A percentile compares a stretch with the other conserved stretches of the same genome.
phyloP scores from a whole-genome alignment of 2,113 vertebrate genomes.

The Chascanopsetta lugubris region DNA sequence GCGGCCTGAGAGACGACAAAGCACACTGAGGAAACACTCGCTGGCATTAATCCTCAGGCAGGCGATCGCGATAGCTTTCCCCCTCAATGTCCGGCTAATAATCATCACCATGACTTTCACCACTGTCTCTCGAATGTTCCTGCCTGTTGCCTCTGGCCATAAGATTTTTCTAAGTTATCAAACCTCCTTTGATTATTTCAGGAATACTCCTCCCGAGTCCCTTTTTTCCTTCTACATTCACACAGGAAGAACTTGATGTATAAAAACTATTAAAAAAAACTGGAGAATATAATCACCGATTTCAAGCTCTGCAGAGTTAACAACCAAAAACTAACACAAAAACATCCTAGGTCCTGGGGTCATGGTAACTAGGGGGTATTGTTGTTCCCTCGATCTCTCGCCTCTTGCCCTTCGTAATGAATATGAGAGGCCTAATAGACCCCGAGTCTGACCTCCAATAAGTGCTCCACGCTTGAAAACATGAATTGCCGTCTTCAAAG shows the following conservation, averaged over 20 bases:
- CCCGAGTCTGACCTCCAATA: conserved; percentile 76
- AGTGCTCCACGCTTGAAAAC: conserved; percentile 77
- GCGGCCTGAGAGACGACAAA: conserved; percentile 32
- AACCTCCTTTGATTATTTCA: conserved; percentile 31
- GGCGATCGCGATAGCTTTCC: conserved; percentile 48
- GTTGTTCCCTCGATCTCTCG: conserved; percentile 64
- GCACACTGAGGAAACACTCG: conserved; percentile 62
- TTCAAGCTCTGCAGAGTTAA: conserved; percentile 49
- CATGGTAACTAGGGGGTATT: conserved; percentile 66
- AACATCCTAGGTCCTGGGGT: conserved; percentile 75
- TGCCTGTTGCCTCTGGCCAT: conserved; percentile 29
- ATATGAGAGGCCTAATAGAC: conserved; percentile 81
- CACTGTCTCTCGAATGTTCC: conserved; percentile 56
- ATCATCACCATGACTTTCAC: conserved; percentile 56
- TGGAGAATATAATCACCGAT: conserved; percentile 30
- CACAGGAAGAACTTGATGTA: conserved; percentile 19
- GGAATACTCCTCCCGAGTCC: conserved; percentile 26
- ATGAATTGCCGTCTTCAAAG: conserved; percentile 79
- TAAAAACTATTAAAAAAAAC: conserved; percentile 39
- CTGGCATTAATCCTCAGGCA: conserved; percentile 70
- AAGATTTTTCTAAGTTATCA: too few species aligned
- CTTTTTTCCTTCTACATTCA: conserved; percentile 3
- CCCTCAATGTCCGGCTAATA: conserved; percentile 56
- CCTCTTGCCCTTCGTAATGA: conserved; percentile 75
- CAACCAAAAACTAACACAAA: conserved; percentile 73